A percentile compares a stretch with the other conserved stretches of the same genome.
Conservation (phyloP, 2,888 invertebrate genomes). For the Lepidonotus clava region DNA sequence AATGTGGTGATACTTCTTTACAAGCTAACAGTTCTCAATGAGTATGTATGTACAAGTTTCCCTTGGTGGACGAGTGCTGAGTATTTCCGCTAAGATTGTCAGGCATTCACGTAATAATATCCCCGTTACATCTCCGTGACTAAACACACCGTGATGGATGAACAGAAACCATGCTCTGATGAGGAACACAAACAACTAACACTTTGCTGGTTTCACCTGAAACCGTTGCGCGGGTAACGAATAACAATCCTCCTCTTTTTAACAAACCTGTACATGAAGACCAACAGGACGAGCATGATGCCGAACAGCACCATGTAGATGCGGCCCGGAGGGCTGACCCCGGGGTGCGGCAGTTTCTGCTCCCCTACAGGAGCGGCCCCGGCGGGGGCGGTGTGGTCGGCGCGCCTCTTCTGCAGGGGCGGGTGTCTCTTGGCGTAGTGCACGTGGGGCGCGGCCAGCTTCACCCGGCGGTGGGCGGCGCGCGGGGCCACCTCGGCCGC, state of each 20-base stretch:
- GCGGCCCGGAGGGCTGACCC: neutral
- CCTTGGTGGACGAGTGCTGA: slow-evolving; percentile 25
- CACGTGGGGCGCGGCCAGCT: neutral
- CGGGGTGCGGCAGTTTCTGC: neutral
- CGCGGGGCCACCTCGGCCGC: neutral
- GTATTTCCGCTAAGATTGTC: slow-evolving; percentile 30
- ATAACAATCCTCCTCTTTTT: slow-evolving; percentile 52
- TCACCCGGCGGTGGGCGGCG: neutral
- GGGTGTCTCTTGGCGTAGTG: neutral
- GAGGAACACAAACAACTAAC: neutral
- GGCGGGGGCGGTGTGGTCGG: neutral
- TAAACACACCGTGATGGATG: neutral
- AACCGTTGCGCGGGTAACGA: slow-evolving; percentile 25
- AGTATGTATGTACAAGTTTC: neutral
- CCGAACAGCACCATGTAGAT: slow-evolving; percentile 35
- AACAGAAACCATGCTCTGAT: slow-evolving; percentile 40
- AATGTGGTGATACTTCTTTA: too few species aligned
- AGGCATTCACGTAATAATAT: slow-evolving; percentile 1
- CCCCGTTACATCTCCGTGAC: neutral
- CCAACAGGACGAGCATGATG: slow-evolving; percentile 12
- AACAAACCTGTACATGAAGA: slow-evolving; percentile 53
- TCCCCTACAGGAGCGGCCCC: neutral
- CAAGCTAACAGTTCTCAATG: too few species aligned
- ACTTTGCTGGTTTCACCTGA: neutral
- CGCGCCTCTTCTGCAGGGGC: neutral